Evolutionary conservation across 2,888 invertebrate species (phyloP), one percentile per base, ranked within the genome.

Genomic region (Aphidoletes aphidimyza): DNA sequence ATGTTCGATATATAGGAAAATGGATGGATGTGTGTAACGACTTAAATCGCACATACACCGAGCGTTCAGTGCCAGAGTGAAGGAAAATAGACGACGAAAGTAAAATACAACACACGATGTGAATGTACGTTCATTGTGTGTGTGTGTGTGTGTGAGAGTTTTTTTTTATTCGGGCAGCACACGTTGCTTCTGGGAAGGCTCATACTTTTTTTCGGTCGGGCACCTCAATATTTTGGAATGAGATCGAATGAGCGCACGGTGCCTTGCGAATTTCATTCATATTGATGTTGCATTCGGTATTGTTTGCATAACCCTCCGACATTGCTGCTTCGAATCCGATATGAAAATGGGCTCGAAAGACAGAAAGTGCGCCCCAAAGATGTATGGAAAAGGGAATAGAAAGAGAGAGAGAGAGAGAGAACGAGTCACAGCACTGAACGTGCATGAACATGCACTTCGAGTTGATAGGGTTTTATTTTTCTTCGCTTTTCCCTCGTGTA

Each of bases 401-500:
- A 26, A 69, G 30, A 69, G 30, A 11, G 34, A 30, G n/a, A 69
- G 69, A 30, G 69, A 14, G 26, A 17, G 30, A 9, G 30, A 26
- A 54, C n/a, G 26, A 54, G n/a, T n/a, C n/a, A n/a, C n/a, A n/a
- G 22, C 54, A 54, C 22, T 54, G 26, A 54, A 54, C 54, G 22
- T 54, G 54, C 54, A 69, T 30, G n/a, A 69, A 30, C 69, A 69
- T 30, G 34, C 69, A 69, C 34, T 30, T 69, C 5, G 69, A 69
- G 69, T 69, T 30, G 69, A 69, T 30, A 30, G 69, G 69, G 69
- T 69, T 69, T 69, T 69, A 69, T 69, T 69, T 69, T 69, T 30
- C 69, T 69, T 69, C 14, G 69, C 69, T 69, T 69, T 69, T 69
- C 69, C 69, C 69, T n/a, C 69, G 69, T 69, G 69, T 69, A 69